Conservation (phyloP, 2,113 vertebrate species). For the Centropristis striata region DNA sequence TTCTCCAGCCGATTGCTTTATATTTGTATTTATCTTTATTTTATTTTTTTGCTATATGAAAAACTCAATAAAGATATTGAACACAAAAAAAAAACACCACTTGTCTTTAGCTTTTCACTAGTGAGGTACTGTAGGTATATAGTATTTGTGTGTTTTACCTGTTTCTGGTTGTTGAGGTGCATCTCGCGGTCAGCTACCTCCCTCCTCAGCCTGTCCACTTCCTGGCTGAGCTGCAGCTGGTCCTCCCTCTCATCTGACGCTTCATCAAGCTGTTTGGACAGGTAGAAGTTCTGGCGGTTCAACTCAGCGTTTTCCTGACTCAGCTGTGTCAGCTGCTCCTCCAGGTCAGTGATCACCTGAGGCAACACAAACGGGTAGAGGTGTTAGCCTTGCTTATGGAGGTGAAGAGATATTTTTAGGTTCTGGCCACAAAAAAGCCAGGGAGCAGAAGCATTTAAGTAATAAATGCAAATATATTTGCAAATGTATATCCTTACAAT, state of each 20-base stretch:
- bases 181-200: slow-evolving; percentile 98
- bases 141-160: slow-evolving; percentile 77
- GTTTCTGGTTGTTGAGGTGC: slow-evolving; percentile 99
- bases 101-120: neutral
- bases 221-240: slow-evolving; percentile 92
- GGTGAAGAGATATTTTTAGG: slow-evolving; percentile 19
- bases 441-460: neutral
- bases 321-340: slow-evolving; percentile 97
- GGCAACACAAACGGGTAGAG: slow-evolving; percentile 23
- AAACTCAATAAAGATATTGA: no score
- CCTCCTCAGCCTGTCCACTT: slow-evolving; percentile 95
- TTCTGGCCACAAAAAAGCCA: neutral
- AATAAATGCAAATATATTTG: neutral
- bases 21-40: no score
- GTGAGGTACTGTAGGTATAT: neutral
- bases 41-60: no score
- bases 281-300: slow-evolving; percentile 98
- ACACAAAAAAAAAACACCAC: neutral
- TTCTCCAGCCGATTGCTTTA: no score
- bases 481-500: slow-evolving; percentile 15
- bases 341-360: slow-evolving; percentile 98
- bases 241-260: slow-evolving; percentile 93
- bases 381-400: slow-evolving; percentile 6
- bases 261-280: slow-evolving; percentile 97
- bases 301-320: slow-evolving; percentile 97